Evolutionary conservation across 2,888 invertebrate species (phyloP).

Genomic region (Alviniconcha strummeri): DNA sequence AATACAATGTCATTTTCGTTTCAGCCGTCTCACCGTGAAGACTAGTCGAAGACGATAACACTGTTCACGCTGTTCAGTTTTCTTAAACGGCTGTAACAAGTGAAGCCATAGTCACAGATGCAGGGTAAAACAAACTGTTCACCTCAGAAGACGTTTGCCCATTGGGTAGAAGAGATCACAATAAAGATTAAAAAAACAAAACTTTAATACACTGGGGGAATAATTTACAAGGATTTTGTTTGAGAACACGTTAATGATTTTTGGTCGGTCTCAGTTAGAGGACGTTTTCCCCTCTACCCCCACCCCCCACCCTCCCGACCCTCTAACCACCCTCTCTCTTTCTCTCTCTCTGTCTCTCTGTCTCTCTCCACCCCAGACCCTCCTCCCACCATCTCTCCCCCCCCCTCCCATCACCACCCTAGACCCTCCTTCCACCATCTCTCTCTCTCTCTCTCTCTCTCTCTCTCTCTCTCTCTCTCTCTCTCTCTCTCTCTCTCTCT

Average conservation of each 20-base stretch:
- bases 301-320: no score
- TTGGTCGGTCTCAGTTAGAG: not conserved
- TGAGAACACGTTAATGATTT: not conserved
- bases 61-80: no score
- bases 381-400: not conserved
- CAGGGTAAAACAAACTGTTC: no score
- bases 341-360: slow-evolving; percentile 20
- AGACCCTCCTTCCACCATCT: not conserved
- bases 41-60: no score
- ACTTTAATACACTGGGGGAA: not conserved
- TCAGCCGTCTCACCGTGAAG: no score
- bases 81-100: no score
- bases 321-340: not conserved
- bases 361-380: not conserved
- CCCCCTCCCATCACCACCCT: not conserved
- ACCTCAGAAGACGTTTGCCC: no score
- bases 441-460: slow-evolving; percentile 1
- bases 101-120: no score
- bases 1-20: no score
- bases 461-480: slow-evolving; percentile 22
- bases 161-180: not conserved
- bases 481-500: not conserved
- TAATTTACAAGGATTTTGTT: not conserved
- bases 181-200: not conserved
- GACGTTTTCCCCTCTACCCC: no score